Base-by-base conservation (phyloP, 2,888 invertebrate species). In the Hyposoter dolosus region DNA sequence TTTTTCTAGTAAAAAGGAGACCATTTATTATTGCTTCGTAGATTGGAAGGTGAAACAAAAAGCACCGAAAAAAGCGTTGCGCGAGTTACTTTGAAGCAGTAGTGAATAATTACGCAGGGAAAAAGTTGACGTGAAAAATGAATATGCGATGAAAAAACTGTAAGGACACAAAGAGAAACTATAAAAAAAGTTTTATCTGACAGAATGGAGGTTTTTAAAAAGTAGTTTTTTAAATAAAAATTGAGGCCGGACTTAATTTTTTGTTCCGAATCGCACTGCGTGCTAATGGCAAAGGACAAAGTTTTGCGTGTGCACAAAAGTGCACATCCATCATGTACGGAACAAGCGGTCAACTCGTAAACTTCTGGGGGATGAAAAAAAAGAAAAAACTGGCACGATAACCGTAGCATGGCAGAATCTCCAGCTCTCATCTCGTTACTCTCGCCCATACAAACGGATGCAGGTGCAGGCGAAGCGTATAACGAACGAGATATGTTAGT, bases 401-500 rank as follows among this genome's bases (percentile, higher is more conserved):
- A 53, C n/a, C 40, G 56, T 56, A 50, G 12, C n/a, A 10, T 12
- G 72, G 43, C 43, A 65, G n/a, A 53, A n/a, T 43, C 56, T 65
- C 65, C 40, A 32, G 77, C 78, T 72, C 77, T 77, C 80, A 53
- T 72, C 82, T 79, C 71, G 75, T 83, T 74, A 66, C 65, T 65
- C 32, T 32, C 23, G 28, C n/a, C 71, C 19, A 17, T 19, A 79
- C 71, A 79, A 79, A 83, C 83, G 83, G 75, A 79, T 82, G 79
- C 82, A 76, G 79, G 71, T 85, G 78, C 68, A 50, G 40, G 76
- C n/a, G 75, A 79, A 79, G 69, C 79, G 71, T 76, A 66, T 79
- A 85, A 82, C 82, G 85, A 85, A 85, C 82, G 79, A 78, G 82
- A 66, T 74, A 74, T 56, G 35, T 63, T 56, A 60, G 23, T 56